Percentiles rank a stretch among this genome's conserved stretches.
Evolutionary conservation across 2,888 invertebrate species (phyloP).

Genomic region (Gastracanthus pulcherrimus): DNA sequence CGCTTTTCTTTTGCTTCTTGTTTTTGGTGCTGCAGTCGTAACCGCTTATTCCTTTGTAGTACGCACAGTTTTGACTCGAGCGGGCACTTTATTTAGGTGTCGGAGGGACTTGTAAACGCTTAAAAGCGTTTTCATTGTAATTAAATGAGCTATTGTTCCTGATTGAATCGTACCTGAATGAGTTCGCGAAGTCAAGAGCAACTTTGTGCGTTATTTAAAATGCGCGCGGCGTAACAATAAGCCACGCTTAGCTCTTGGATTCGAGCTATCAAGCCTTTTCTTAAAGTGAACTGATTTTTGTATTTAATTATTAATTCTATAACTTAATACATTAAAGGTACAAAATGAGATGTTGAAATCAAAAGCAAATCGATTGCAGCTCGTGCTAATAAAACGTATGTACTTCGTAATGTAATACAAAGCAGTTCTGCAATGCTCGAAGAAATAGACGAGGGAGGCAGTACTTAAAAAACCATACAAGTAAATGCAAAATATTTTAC

Average conservation of each 20-base stretch:
- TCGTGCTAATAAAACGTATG: background rate
- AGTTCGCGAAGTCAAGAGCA: background rate
- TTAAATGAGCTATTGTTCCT: constrained; percentile 55
- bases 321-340: no score
- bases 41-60: background rate
- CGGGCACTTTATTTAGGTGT: no score
- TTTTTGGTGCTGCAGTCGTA: background rate
- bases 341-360: no score
- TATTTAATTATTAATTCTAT: no score
- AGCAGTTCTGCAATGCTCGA: background rate
- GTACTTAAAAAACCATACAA: background rate
- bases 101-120: background rate
- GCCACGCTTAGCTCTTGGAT: no score
- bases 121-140: constrained; percentile 36
- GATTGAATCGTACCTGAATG: no score
- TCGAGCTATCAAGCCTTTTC: no score
- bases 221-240: background rate
- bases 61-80: no score
- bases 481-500: no score
- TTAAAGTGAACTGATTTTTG: no score
- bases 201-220: background rate
- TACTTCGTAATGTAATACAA: background rate
- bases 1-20: background rate
- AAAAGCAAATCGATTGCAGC: constrained; percentile 13
- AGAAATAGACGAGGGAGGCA: background rate